Percentiles rank a stretch among this genome's conserved stretches.
phyloP scores from a whole-genome alignment of 2,797 vertebrate species.

The Cyclopterus lumpus region DNA sequence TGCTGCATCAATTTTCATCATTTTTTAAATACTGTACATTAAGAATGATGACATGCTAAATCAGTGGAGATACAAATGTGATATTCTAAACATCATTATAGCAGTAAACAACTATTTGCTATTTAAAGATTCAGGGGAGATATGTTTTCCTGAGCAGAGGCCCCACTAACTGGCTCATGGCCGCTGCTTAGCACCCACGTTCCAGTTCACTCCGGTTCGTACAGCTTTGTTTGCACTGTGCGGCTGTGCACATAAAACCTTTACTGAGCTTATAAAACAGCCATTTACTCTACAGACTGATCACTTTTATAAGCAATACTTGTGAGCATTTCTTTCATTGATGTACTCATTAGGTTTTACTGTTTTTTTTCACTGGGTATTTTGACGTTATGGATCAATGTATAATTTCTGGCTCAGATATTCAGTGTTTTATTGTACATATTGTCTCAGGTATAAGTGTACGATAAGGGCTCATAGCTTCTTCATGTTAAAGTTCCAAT shows the following conservation, averaged over 20 bases:
- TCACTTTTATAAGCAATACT: background rate
- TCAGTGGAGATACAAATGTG: background rate
- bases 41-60: background rate
- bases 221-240: background rate
- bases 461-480: background rate
- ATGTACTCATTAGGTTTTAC: background rate
- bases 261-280: background rate
- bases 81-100: background rate
- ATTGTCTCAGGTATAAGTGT: background rate
- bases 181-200: background rate
- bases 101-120: background rate
- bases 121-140: background rate
- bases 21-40: background rate
- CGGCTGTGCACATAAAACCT: background rate
- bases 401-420: background rate
- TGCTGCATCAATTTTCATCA: background rate
- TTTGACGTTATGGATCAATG: background rate
- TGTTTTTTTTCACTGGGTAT: background rate
- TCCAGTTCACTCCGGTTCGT: background rate
- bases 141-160: background rate
- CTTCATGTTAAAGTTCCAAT: background rate
- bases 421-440: background rate
- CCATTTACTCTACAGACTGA: background rate
- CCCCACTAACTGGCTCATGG: background rate
- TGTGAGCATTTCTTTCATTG: background rate